A percentile compares a stretch with the other conserved stretches of the same genome.
These are phyloP conservation scores for Istiophorus platypterus DNA, from an alignment of 2,113 vertebrate species.

Conservation along the genomic window DNA sequence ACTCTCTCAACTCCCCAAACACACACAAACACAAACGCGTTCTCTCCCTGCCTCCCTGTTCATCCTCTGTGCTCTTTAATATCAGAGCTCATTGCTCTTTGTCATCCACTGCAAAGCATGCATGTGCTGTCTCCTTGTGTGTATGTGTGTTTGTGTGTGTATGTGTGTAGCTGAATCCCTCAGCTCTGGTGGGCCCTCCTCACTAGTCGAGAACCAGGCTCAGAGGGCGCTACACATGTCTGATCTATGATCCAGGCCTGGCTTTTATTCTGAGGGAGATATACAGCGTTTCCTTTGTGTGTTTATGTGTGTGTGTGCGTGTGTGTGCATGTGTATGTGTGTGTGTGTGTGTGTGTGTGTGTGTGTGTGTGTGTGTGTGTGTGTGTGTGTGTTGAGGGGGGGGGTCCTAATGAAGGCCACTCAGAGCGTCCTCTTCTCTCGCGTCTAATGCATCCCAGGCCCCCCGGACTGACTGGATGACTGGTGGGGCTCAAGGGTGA, in stretches of 20 bases:
- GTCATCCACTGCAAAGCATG: constrained; percentile 59
- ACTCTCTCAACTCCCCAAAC: constrained; percentile 57
- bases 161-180: constrained; percentile 43
- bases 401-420: constrained; percentile 74
- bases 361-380: constrained; percentile 1
- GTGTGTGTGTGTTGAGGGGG: not conserved
- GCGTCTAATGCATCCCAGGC: constrained; percentile 81
- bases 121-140: constrained; percentile 18
- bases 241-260: constrained; percentile 78
- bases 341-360: not conserved
- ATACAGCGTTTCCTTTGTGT: constrained; percentile 76
- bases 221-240: constrained; percentile 54
- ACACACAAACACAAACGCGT: constrained; percentile 42
- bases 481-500: constrained; percentile 31
- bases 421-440: constrained; percentile 67
- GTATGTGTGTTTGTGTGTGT: constrained; percentile 33
- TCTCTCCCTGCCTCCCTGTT: constrained; percentile 42
- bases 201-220: constrained; percentile 45
- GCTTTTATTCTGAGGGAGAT: constrained; percentile 77
- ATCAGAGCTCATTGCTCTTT: constrained; percentile 75
- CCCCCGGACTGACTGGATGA: constrained; percentile 54
- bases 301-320: constrained; percentile 31
- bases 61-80: constrained; percentile 72
- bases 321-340: constrained; percentile 25
- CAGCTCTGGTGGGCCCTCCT: constrained; percentile 21